phyloP scores from a whole-genome alignment of 1,140 invertebrate genomes.

The Panagrolaimus sp. region DNA sequence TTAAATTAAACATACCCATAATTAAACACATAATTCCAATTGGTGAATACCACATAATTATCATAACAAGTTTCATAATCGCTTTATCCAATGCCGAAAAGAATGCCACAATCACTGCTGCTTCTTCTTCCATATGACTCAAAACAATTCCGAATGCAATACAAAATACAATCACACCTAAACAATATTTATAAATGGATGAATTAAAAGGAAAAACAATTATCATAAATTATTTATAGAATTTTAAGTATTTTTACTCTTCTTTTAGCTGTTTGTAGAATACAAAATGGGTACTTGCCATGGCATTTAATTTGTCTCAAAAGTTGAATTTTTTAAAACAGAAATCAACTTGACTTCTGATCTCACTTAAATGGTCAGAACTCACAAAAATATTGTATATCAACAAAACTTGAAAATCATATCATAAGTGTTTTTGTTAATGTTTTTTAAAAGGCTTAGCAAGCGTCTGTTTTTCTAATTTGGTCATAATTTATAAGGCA shows the following conservation, averaged over 20 bases:
- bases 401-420: too few species aligned
- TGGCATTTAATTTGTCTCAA: too few species aligned
- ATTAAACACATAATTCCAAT: conserved; percentile 7
- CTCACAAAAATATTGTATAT: too few species aligned
- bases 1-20: too few species aligned
- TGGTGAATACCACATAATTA: conserved; percentile 70
- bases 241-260: neutral
- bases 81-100: conserved; percentile 63
- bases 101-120: conserved; percentile 61
- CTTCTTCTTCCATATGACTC: conserved; percentile 60
- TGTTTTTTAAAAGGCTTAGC: too few species aligned
- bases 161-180: conserved; percentile 63
- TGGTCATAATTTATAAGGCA: too few species aligned
- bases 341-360: too few species aligned
- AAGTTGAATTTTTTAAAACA: too few species aligned
- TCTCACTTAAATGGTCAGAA: too few species aligned
- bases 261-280: neutral
- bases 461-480: too few species aligned
- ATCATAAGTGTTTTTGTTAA: too few species aligned
- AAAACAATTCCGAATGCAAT: conserved; percentile 64
- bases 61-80: conserved; percentile 54
- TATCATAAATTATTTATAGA: neutral
- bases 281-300: neutral
- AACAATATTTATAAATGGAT: conserved; percentile 35
- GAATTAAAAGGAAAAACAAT: neutral